These are phyloP conservation scores for Alligator mississippiensis DNA, from an alignment of 2,113 vertebrate genomes.

Conservation along the genomic window DNA sequence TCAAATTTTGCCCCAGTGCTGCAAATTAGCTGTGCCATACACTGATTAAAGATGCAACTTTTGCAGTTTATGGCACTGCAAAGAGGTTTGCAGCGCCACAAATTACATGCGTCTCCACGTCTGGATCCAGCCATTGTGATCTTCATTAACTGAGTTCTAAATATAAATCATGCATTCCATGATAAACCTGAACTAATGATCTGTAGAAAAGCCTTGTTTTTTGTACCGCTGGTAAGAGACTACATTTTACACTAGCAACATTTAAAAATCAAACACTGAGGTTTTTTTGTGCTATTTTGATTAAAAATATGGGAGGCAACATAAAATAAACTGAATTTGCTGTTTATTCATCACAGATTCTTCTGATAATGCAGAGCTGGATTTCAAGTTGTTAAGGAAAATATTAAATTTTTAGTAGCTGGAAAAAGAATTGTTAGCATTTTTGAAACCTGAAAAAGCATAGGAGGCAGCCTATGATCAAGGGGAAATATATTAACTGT, in stretches of 20 bases:
- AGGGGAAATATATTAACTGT: not conserved
- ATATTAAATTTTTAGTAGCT: not conserved
- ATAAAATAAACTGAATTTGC: no score
- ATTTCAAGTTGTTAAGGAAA: not conserved
- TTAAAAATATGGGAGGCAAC: not conserved
- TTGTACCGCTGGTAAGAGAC: not conserved
- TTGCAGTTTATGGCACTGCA: no score
- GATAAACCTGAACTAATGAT: not conserved
- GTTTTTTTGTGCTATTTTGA: not conserved
- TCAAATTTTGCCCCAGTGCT: no score
- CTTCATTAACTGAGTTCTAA: no score
- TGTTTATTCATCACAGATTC: not conserved
- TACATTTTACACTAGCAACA: not conserved
- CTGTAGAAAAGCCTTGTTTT: not conserved
- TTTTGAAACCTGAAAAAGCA: not conserved
- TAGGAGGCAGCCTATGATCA: not conserved
- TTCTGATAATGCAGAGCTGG: not conserved
- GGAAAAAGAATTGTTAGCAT: not conserved
- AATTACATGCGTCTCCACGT: no score
- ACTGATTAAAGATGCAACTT: no score
- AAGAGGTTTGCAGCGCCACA: no score
- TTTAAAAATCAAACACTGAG: no score
- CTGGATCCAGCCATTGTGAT: no score
- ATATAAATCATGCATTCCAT: not conserved
- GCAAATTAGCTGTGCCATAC: no score